Conservation (phyloP, 2,888 invertebrate genomes). For the Hartigia nigra region DNA sequence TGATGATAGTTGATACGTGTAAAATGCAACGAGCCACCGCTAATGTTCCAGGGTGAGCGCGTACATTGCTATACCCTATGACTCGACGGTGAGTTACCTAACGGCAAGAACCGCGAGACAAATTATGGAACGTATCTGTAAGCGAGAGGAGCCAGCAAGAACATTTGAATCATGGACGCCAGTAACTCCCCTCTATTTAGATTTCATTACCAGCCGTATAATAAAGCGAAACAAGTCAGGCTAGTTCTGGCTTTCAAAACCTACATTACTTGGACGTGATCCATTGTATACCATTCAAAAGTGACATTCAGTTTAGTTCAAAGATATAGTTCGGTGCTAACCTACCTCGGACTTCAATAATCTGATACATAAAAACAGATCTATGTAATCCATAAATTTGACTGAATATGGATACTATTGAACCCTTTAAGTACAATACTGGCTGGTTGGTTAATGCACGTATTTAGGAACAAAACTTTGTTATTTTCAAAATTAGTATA, state of each 20-base stretch:
- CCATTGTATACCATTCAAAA: too few relatives aligned
- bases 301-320: too few relatives aligned
- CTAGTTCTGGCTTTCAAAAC: neutral
- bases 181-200: neutral
- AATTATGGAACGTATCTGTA: slow-evolving; percentile 50
- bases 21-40: slow-evolving; percentile 53
- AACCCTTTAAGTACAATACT: neutral
- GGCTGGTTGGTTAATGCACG: neutral
- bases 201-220: neutral
- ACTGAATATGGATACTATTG: neutral
- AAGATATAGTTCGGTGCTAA: neutral
- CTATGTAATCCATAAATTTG: neutral
- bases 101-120: slow-evolving; percentile 49
- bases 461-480: neutral
- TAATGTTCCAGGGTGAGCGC: slow-evolving; percentile 44
- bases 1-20: slow-evolving; percentile 59
- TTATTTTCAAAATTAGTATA: too few relatives aligned
- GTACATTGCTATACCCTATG: neutral
- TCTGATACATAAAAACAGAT: neutral
- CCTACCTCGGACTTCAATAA: neutral
- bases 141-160: slow-evolving; percentile 11
- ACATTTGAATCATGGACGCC: neutral
- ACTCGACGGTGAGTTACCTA: slow-evolving; percentile 29
- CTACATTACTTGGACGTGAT: neutral
- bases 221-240: neutral